phyloP scores from a whole-genome alignment of 2,888 invertebrate species.

The Malthinus seriepunctatus region DNA sequence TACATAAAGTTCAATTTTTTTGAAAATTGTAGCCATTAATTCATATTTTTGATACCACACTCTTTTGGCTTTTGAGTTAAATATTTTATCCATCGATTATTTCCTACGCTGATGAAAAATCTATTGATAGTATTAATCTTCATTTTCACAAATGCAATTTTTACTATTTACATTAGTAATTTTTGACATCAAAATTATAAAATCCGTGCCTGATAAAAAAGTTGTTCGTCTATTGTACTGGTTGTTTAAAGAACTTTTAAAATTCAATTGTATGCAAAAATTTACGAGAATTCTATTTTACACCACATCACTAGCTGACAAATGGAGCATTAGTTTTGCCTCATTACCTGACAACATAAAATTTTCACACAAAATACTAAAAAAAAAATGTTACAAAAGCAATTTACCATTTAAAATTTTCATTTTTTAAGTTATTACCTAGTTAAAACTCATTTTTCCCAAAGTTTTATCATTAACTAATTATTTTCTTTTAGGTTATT shows the following conservation, averaged over 20 bases:
- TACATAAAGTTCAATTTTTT: too few species aligned
- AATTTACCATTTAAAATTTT: slow-evolving; percentile 5
- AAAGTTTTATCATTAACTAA: too few species aligned
- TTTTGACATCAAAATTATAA: slow-evolving; percentile 7
- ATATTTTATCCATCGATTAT: too few species aligned
- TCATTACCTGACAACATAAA: slow-evolving; percentile 3
- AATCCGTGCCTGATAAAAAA: slow-evolving; percentile 22
- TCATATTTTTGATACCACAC: too few species aligned
- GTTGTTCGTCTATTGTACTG: slow-evolving; percentile 7
- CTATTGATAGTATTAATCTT: too few species aligned
- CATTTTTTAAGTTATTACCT: neutral
- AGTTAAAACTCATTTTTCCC: too few species aligned
- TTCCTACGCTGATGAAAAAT: too few species aligned
- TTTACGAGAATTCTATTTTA: slow-evolving; percentile 17
- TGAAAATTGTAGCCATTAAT: too few species aligned
- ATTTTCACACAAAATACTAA: slow-evolving; percentile 12
- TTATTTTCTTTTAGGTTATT: too few species aligned
- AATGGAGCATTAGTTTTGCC: slow-evolving; percentile 11
- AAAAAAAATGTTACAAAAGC: too few species aligned
- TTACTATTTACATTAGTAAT: neutral
- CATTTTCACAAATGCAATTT: too few species aligned
- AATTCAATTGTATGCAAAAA: slow-evolving; percentile 1
- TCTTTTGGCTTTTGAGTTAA: too few species aligned
- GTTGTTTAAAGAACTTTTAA: slow-evolving; percentile 5
- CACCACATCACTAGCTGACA: slow-evolving; percentile 11